A percentile compares a stretch with the other conserved stretches of the same genome.
Evolutionary conservation across 2,113 vertebrate species (phyloP).

Genomic region (Merops nubicus): DNA sequence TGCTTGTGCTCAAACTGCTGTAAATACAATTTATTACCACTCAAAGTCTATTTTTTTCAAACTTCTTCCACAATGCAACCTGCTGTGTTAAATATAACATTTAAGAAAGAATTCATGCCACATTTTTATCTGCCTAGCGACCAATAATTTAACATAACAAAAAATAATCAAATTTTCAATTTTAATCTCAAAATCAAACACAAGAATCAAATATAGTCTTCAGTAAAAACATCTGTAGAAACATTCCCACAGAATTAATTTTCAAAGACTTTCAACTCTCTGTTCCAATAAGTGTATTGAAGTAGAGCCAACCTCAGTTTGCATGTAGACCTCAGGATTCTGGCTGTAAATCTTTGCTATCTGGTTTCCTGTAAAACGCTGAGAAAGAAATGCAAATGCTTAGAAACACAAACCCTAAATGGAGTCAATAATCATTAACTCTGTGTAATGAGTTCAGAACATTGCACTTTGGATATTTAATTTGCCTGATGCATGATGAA

Average conservation of each 20-base stretch:
- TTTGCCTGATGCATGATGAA: slow-evolving; percentile 29
- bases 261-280: not conserved
- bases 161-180: not conserved
- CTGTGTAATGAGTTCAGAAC: slow-evolving; percentile 31
- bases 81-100: not conserved
- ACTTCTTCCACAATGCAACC: not conserved
- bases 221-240: not conserved
- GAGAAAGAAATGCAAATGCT: slow-evolving; percentile 65
- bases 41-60: not conserved
- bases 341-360: slow-evolving; percentile 88
- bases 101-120: not conserved
- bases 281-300: not conserved
- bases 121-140: not conserved
- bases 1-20: not conserved
- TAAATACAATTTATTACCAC: not conserved
- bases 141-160: not conserved
- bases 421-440: slow-evolving; percentile 68
- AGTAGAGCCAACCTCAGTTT: slow-evolving; percentile 85
- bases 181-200: not conserved
- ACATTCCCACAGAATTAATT: not conserved
- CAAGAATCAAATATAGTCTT: not conserved
- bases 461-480: slow-evolving; percentile 42
- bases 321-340: slow-evolving; percentile 76
- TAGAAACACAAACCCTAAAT: slow-evolving; percentile 55
- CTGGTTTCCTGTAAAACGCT: slow-evolving; percentile 98